Percentiles rank a stretch among this genome's conserved stretches.
Conservation (phyloP, 2,113 vertebrate species). For the Pseudorhombus dupliciocellatus region DNA sequence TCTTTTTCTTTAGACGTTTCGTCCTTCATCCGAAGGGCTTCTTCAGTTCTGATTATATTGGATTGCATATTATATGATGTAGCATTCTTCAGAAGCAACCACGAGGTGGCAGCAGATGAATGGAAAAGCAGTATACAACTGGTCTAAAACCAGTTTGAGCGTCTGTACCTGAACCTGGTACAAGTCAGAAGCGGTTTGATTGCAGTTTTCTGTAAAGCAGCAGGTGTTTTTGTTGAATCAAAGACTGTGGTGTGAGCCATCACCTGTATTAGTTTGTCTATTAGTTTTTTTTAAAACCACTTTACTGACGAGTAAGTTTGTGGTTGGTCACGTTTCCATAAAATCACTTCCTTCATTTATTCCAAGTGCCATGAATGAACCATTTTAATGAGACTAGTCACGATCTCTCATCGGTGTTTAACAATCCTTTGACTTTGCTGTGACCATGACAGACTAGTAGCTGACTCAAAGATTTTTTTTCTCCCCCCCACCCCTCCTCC, state of each 20-base stretch:
- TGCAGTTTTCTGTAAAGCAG: not conserved
- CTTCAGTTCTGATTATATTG: no score
- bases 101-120: slow-evolving; percentile 62
- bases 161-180: not conserved
- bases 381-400: not conserved
- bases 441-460: slow-evolving; percentile 18
- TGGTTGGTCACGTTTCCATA: not conserved
- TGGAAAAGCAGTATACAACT: not conserved
- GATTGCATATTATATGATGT: no score
- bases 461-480: slow-evolving; percentile 24
- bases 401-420: not conserved
- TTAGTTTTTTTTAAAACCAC: not conserved
- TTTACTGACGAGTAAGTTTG: not conserved
- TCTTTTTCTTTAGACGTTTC: no score
- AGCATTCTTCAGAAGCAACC: slow-evolving; percentile 1
- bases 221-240: not conserved
- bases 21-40: no score
- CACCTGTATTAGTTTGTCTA: not conserved
- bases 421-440: slow-evolving; percentile 4
- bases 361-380: no score
- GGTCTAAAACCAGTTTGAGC: not conserved
- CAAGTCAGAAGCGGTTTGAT: not conserved
- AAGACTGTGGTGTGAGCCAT: not conserved
- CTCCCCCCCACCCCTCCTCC: not conserved
- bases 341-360: not conserved